Evolutionary conservation across 2,888 invertebrate species (phyloP).

Genomic region (Drosophila neotestacea): DNA sequence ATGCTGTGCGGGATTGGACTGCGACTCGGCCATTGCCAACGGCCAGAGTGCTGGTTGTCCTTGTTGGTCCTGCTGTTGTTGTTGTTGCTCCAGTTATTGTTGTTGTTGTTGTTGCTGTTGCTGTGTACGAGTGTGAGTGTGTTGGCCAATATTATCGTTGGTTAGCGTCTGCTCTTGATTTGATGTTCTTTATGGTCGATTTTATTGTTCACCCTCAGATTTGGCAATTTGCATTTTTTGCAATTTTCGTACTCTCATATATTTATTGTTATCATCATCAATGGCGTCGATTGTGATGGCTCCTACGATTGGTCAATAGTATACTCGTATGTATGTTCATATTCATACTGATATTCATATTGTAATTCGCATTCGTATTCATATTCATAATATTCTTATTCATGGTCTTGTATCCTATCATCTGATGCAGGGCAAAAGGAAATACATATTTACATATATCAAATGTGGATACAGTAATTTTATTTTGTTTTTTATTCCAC

Average conservation of each 20-base stretch:
- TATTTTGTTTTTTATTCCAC: constrained; percentile 18
- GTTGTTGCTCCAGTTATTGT: constrained; percentile 9
- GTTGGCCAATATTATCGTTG: constrained; percentile 50
- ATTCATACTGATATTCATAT: constrained; percentile 22
- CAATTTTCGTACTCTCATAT: constrained; percentile 60
- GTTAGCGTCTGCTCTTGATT: constrained; percentile 58
- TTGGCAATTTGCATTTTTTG: constrained; percentile 68
- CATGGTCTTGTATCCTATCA: constrained; percentile 29
- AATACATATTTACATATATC: constrained; percentile 9
- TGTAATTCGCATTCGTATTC: constrained; percentile 25
- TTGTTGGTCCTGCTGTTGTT: constrained; percentile 21
- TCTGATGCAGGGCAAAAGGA: constrained; percentile 23
- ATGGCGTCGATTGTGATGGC: constrained; percentile 46
- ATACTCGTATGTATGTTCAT: constrained; percentile 28
- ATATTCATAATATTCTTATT: constrained; percentile 36
- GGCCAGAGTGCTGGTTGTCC: constrained; percentile 35
- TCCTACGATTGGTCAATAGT: constrained; percentile 52
- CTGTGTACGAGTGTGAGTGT: constrained; percentile 14
- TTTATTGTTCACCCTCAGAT: constrained; percentile 66
- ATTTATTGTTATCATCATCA: constrained; percentile 61
- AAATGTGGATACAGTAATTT: constrained; percentile 10
- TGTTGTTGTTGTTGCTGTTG: constrained; percentile 37
- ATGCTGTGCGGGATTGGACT: constrained; percentile 53
- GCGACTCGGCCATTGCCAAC: constrained; percentile 56
- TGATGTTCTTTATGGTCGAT: constrained; percentile 68